Evolutionary conservation across 2,113 vertebrate species (phyloP).

Genomic region (Epinephelus fuscoguttatus): DNA sequence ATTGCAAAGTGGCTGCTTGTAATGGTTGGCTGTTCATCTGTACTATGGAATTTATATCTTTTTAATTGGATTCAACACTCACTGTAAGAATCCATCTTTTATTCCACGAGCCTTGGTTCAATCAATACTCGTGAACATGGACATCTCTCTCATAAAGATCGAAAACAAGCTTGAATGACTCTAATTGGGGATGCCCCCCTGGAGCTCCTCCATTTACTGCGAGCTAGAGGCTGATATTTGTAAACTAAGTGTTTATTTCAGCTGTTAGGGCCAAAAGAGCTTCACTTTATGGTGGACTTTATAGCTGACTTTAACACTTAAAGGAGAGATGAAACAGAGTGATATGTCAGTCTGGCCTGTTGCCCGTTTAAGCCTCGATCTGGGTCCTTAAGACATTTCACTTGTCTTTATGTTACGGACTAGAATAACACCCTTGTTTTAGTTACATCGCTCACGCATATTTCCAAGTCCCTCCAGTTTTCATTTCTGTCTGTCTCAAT

Average conservation of each 20-base stretch:
- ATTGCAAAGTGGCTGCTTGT: neutral
- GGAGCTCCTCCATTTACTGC: neutral
- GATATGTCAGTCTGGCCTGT: neutral
- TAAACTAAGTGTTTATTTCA: slow-evolving; percentile 24
- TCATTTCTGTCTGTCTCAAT: neutral
- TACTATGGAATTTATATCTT: neutral
- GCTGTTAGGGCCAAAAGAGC: neutral
- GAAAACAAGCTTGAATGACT: neutral
- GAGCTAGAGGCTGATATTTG: neutral
- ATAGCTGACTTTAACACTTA: neutral
- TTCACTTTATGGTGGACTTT: neutral
- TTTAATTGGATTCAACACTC: slow-evolving; percentile 33
- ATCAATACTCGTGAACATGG: slow-evolving; percentile 12
- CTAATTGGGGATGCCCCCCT: neutral
- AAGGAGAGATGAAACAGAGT: neutral
- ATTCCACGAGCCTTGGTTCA: slow-evolving; percentile 11
- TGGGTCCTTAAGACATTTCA: too few species aligned
- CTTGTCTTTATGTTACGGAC: neutral
- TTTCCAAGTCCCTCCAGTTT: neutral
- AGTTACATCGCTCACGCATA: neutral
- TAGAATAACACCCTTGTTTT: neutral
- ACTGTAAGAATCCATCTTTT: slow-evolving; percentile 34
- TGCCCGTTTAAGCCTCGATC: neutral
- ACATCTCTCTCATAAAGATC: slow-evolving; percentile 3
- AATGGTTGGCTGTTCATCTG: slow-evolving; percentile 18